Evolutionary conservation across 2,888 invertebrate species (phyloP).

Genomic region (Drosophila bunnanda): DNA sequence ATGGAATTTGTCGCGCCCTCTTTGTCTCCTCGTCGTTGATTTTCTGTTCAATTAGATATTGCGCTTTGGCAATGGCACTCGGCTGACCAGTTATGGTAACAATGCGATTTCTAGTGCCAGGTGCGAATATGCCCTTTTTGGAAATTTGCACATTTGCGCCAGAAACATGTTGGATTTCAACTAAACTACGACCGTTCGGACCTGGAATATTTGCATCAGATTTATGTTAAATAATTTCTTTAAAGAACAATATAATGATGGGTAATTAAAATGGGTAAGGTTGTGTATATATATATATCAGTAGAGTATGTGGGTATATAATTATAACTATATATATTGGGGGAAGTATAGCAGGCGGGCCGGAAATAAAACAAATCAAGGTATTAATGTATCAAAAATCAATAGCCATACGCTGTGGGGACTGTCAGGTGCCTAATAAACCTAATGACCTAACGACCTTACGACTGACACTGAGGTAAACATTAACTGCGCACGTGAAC

Average conservation of each 20-base stretch:
- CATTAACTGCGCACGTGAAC: constrained; percentile 29
- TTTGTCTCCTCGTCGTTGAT: constrained; percentile 98
- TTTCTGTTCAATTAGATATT: constrained; percentile 98
- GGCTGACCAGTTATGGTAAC: constrained; percentile 97
- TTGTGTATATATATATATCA: constrained; percentile 11
- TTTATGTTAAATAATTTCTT: constrained; percentile 62
- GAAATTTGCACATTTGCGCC: constrained; percentile 99
- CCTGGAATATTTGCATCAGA: constrained; percentile 86
- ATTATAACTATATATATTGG: not conserved
- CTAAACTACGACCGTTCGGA: constrained; percentile 97
- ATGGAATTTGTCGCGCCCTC: constrained; percentile 94
- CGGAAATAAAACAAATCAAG: constrained; percentile 21
- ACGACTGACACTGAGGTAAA: constrained; percentile 55
- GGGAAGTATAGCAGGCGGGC: constrained; percentile 6
- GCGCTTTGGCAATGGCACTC: constrained; percentile 95
- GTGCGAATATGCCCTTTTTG: constrained; percentile 98
- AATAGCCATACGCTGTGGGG: constrained; percentile 21
- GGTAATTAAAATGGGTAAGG: constrained; percentile 17
- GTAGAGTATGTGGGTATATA: constrained; percentile 24
- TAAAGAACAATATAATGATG: constrained; percentile 29
- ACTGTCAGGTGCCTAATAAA: constrained; percentile 29
- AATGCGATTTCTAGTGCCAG: constrained; percentile 98
- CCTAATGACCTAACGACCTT: constrained; percentile 47
- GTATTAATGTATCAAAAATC: constrained; percentile 23
- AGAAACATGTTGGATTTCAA: constrained; percentile 98